Base-by-base conservation (phyloP, 2,797 vertebrate genomes). In the Malacoctenus gilli region DNA sequence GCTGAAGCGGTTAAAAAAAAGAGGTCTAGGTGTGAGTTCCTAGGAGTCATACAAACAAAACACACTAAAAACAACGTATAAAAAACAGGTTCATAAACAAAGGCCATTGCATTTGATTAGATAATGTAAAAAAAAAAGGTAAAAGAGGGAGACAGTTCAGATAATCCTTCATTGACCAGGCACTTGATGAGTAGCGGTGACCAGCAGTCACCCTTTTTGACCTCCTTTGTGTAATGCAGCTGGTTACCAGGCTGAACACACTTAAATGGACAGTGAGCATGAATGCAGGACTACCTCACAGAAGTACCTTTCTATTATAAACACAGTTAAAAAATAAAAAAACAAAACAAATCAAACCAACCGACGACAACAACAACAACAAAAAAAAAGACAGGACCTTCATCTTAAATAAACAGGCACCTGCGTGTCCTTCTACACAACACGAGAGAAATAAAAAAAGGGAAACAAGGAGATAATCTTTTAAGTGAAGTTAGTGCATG, bases 151-250 rank as follows among this genome's bases (percentile, higher is more conserved):
- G 69, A 77, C 31, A 43, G 66, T 76, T 75, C 65, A 60, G 51
- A 87, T 85, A 91, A 93, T 95, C 95, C 95, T 96, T 97, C 95
- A 95, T 96, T 93, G 90, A 91, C 90, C 92, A 96, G 96, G 96
- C 95, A 98, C 96, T 96, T 95, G 81, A 76, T 50, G 71, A 87
- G 67, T 74, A 79, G 62, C 68, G 64, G 69, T 75, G 77, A 91
- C 80, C 79, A 62, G 51, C 58, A 54, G 82, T 83, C 78, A 75
- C 79, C 61, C 52, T 60, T 76, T n/a, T 60, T 80, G 40, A 82
- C 75, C 71, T 79, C 70, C 37, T 80, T 75, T 85, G 54, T 71
- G 68, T 73, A 61, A 28, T 60, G 65, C 68, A 70, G 72, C 68
- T 30, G 71, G 2, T 59, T 48, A 59, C 51, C 79, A 80, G 59